Evolutionary conservation across 64 coral and sea anemone species (phyloP).

Genomic region (Actinia equina): DNA sequence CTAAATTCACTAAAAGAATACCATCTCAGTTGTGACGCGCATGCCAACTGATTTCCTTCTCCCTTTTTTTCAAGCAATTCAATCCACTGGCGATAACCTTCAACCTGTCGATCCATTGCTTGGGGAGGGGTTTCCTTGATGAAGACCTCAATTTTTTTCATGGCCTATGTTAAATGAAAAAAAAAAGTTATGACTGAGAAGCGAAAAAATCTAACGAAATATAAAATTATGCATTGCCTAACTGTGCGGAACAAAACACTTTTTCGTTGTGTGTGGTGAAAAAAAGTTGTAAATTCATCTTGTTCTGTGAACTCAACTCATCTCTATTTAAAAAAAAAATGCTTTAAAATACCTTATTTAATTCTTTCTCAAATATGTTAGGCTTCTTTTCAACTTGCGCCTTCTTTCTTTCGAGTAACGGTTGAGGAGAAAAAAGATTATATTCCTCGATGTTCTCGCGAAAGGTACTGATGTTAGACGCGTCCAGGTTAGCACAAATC

Average conservation of each 20-base stretch:
- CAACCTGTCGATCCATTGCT: conserved; percentile 28
- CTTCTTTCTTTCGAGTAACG: background rate
- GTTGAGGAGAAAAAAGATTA: background rate
- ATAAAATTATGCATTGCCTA: too few relatives aligned
- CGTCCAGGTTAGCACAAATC: conserved; percentile 68
- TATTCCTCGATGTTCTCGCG: conserved; percentile 30
- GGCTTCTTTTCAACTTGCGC: background rate
- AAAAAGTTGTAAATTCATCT: too few relatives aligned
- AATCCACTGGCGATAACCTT: conserved; percentile 85
- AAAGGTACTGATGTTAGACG: conserved; percentile 53
- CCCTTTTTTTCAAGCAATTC: conserved; percentile 29
- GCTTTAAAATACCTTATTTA: background rate
- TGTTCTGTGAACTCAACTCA: too few relatives aligned
- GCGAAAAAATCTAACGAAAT: too few relatives aligned
- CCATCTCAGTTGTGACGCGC: background rate
- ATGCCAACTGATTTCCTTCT: background rate
- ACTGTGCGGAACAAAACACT: too few relatives aligned
- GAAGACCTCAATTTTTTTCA: background rate
- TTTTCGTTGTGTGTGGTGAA: too few relatives aligned
- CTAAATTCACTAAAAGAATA: background rate
- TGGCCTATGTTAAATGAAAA: background rate
- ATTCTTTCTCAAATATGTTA: background rate
- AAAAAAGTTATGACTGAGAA: too few relatives aligned
- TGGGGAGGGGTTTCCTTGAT: background rate
- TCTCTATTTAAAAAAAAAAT: too few relatives aligned